Base-by-base conservation (phyloP, 2,113 vertebrate genomes). In the Saimiri boliviensis region DNA sequence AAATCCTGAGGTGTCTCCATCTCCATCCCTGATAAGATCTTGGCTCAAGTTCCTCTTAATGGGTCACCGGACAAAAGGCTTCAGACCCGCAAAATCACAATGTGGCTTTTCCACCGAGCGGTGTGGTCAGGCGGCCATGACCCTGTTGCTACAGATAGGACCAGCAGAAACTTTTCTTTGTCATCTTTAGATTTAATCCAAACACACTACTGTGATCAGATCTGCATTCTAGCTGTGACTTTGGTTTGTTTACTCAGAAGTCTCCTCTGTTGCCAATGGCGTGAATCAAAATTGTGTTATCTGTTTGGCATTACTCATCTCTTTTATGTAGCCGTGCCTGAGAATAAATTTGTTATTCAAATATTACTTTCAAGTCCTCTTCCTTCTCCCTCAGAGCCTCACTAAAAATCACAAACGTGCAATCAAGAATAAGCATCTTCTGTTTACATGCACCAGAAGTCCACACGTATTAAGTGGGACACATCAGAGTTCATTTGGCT, bases 241-340 rank as follows among this genome's bases (percentile, higher is more conserved):
- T 32, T 27, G 73, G 81, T 79, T 58, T 97, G 89, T 93, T 97
- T 91, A 89, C 45, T 80, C 79, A 89, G 74, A 90, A 96, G 95
- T 79, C 68, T 82, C 60, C 40, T 63, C 73, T n/a, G n/a, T 16
- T 20, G 93, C 92, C 81, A 60, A 17, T 0, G 77, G 76, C 8
- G 25, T 12, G 23, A 63, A 85, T 13, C 23, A 60, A 91, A 74
- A 77, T 0, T 14, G 52, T n/a, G 56, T 35, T 77, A 68, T 54
- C 40, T 87, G 91, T 14, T 70, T 79, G 92, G 91, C 70, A 52
- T 90, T 20, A 37, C 25, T 89, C 93, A 37, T 86, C 45, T 90
- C 71, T 95, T 95, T 94, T 19, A 87, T 60, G 80, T 25, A 25
- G 56, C 35, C 19, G 14, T 25, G 74, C 52, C 85, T 0, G 25